Conservation (phyloP, 2,888 invertebrate species). For the Troides aeacus region DNA sequence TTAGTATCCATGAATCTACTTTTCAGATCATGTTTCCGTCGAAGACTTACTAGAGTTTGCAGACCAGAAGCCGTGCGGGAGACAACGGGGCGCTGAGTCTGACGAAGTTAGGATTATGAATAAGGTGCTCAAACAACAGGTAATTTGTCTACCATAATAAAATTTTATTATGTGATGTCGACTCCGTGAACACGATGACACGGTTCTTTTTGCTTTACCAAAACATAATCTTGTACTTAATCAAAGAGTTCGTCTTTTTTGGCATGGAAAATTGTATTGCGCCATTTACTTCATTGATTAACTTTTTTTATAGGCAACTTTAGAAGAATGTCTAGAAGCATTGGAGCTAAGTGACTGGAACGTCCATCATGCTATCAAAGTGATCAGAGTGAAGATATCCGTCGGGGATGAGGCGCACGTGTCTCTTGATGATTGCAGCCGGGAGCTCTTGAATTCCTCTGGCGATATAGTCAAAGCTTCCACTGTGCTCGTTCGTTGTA, state of each 20-base stretch:
- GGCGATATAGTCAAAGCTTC: slow-evolving; percentile 86
- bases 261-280: not conserved
- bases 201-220: no score
- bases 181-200: no score
- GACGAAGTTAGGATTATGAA: slow-evolving; percentile 96
- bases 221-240: no score
- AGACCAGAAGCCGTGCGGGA: slow-evolving; percentile 89
- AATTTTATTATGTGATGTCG: no score
- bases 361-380: slow-evolving; percentile 92
- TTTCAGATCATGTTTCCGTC: slow-evolving; percentile 90
- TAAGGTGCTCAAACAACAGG: slow-evolving; percentile 89
- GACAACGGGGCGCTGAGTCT: slow-evolving; percentile 90
- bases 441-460: slow-evolving; percentile 79
- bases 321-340: slow-evolving; percentile 88
- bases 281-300: not conserved
- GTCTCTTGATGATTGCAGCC: slow-evolving; percentile 60
- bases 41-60: slow-evolving; percentile 95
- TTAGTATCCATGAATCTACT: not conserved
- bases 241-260: no score
- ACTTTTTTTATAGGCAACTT: slow-evolving; percentile 74
- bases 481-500: slow-evolving; percentile 67
- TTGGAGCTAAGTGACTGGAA: slow-evolving; percentile 93
- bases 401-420: slow-evolving; percentile 39
- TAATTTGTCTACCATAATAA: slow-evolving; percentile 41
- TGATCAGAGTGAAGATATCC: slow-evolving; percentile 80